Base-by-base conservation (phyloP, 2,113 vertebrate genomes). In the Cepphus grylle region DNA sequence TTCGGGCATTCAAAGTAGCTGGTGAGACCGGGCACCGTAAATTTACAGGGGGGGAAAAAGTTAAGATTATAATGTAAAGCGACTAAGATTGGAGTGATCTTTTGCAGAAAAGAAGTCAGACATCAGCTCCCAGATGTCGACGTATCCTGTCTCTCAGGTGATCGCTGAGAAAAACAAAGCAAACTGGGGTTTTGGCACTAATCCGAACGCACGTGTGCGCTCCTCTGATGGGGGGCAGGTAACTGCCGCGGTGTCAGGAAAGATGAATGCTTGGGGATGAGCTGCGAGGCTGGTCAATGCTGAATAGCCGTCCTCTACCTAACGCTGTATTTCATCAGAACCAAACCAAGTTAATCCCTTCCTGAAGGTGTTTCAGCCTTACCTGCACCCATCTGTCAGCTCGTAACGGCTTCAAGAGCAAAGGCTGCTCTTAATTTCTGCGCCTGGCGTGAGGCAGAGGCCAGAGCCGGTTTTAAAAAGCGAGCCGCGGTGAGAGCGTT, bases 331-430 rank as follows among this genome's bases (percentile, higher is more conserved):
- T 76, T 77, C 59, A 70, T 72, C 81, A 76, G 91, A 86, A 47
- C 4, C 71, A 88, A 76, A 43, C 23, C 14, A 23, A 42, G 49
- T 42, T 82, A 65, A 92, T 88, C 12, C 63, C 55, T 70, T 93
- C 58, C 63, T 55, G 80, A 86, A 80, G 43, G 38, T 84, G 30
- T 70, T 91, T 71, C 70, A 86, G 72, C 83, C 76, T 92, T 81
- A 96, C 94, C 88, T 94, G 86, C 86, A 81, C 77, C 82, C 71
- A 63, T 88, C 86, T 86, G 69, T 59, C 62, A 36, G 43, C 17
- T 78, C 72, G 2, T 22, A 81, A 62, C 29, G 0, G 9, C 72
- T 88, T 36, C 50, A 40, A 50, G 32, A 26, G 15, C 12, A 92
- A 87, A 72, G 42, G 47, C 61, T 92, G 82, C 92, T 94, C 63